A percentile compares a stretch with the other conserved stretches of the same genome.
These are phyloP conservation scores for Drosophila seclusa DNA, from an alignment of 2,888 invertebrate species.

Conservation along the genomic window DNA sequence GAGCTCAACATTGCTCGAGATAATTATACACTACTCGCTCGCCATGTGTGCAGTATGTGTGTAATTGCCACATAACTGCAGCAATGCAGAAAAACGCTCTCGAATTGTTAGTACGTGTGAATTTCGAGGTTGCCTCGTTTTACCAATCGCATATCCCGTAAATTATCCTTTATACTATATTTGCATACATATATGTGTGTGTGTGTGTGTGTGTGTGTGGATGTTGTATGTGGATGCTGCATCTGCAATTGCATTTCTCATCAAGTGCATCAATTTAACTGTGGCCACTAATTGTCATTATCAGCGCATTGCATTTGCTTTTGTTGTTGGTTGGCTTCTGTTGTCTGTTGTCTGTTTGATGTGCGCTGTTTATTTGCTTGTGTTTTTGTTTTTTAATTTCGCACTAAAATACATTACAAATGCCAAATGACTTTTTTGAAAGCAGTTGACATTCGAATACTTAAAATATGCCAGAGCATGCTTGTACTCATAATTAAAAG, in stretches of 20 bases:
- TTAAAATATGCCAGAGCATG: background rate
- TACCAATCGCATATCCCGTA: constrained; percentile 54
- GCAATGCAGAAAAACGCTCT: constrained; percentile 9
- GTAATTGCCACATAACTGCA: constrained; percentile 10
- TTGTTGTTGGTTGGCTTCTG: constrained; percentile 20
- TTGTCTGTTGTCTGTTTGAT: constrained; percentile 3
- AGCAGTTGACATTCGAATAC: constrained; percentile 9
- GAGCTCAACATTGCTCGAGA: background rate
- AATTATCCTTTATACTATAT: constrained; percentile 60
- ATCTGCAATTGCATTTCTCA: constrained; percentile 76
- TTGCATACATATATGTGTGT: constrained; percentile 5
- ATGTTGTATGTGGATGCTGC: constrained; percentile 37
- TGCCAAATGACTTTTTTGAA: constrained; percentile 16
- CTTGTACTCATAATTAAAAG: constrained; percentile 7
- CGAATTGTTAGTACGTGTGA: constrained; percentile 73
- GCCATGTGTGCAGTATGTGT: constrained; percentile 32
- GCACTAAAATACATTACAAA: constrained; percentile 23
- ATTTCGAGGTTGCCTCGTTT: constrained; percentile 74
- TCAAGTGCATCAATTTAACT: constrained; percentile 81
- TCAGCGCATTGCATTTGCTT: constrained; percentile 64
- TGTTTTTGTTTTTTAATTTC: constrained; percentile 1
- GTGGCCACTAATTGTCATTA: constrained; percentile 82
- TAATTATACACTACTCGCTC: constrained; percentile 60
- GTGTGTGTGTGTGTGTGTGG: constrained; percentile 11
- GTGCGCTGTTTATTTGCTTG: constrained; percentile 9